Conservation (phyloP, 53 echinoderm and acorn worm genomes). For the Patiria pectinifera region DNA sequence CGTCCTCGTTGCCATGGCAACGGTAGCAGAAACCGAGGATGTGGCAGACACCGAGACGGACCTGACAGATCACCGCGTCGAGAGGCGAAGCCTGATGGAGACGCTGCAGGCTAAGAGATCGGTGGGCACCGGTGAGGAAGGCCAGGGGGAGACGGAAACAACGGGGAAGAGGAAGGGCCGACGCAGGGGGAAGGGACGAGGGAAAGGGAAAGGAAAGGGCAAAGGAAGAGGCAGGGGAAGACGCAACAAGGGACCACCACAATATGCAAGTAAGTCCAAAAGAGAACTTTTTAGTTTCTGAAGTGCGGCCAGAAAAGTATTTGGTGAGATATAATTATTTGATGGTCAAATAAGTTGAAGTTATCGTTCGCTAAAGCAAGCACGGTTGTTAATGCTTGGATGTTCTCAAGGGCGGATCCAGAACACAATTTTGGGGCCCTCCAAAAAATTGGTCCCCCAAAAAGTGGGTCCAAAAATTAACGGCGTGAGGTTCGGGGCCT, state of each 20-base stretch:
- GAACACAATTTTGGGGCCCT: no score
- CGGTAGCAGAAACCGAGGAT: neutral
- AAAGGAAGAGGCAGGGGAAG: neutral
- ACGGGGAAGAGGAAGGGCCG: constrained; percentile 1
- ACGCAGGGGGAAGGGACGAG: neutral
- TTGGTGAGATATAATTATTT: no score
- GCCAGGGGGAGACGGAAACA: neutral
- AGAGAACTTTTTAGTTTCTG: no score
- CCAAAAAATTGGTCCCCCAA: no score
- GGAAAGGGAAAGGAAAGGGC: constrained; percentile 1
- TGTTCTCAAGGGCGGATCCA: no score
- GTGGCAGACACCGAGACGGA: neutral
- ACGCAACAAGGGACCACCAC: neutral
- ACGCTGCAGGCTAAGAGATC: neutral
- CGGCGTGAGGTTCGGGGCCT: no score
- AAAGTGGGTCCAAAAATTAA: no score
- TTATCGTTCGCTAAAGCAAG: no score
- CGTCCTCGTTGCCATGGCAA: constrained; percentile 25
- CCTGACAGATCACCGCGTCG: neutral
- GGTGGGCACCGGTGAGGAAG: neutral
- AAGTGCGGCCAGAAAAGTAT: no score
- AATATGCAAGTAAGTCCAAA: neutral
- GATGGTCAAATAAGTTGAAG: no score
- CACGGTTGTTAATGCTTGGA: no score
- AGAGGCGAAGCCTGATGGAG: neutral